phyloP scores from a whole-genome alignment of 2,888 invertebrate species.

The Acanthosepion lycidas region DNA sequence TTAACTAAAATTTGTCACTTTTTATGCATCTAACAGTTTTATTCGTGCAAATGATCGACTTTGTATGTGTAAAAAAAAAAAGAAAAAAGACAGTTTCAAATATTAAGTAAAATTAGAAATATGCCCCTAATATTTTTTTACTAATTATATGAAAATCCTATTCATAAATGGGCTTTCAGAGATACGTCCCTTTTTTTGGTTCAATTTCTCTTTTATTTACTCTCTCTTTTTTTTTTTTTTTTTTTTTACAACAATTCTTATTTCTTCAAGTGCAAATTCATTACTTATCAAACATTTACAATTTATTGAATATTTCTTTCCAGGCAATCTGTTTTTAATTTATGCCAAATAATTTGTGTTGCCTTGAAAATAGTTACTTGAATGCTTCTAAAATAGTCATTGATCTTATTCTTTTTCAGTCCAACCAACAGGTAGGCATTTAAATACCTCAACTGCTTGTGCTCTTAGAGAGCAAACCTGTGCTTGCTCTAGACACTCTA shows the following conservation, averaged over 20 bases:
- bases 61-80: not conserved
- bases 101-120: not conserved
- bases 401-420: constrained; percentile 33
- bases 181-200: not conserved
- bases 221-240: no score
- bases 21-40: not conserved
- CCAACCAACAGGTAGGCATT: constrained; percentile 22
- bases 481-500: constrained; percentile 24
- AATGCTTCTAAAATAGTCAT: constrained; percentile 11
- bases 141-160: not conserved
- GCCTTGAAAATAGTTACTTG: not conserved
- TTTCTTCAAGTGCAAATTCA: not conserved
- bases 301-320: constrained; percentile 15
- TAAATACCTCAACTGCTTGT: constrained; percentile 33
- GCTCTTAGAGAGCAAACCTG: not conserved
- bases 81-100: not conserved
- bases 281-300: not conserved
- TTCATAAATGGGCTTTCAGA: not conserved
- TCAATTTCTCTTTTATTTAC: not conserved
- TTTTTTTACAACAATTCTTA: not conserved
- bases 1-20: no score
- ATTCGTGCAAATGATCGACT: not conserved
- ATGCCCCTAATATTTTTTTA: not conserved
- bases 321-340: not conserved
- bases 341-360: not conserved